These are phyloP conservation scores for Burhinus bistriatus DNA, from an alignment of 2,113 vertebrate genomes.

Conservation along the genomic window DNA sequence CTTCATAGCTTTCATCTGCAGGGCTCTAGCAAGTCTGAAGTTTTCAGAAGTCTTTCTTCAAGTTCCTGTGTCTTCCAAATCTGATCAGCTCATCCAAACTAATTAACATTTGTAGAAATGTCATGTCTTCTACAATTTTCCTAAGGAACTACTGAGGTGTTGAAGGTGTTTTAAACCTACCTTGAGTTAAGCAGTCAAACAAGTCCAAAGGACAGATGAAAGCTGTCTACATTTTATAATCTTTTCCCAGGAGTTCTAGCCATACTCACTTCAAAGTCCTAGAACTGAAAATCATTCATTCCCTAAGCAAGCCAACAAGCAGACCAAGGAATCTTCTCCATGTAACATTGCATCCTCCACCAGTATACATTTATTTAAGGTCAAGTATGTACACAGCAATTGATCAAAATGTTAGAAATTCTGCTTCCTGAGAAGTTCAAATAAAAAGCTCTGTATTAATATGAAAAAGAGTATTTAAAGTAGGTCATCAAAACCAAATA, in stretches of 20 bases:
- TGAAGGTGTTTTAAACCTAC: not conserved
- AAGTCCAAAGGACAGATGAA: not conserved
- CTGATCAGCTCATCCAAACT: not conserved
- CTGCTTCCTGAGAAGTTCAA: not conserved
- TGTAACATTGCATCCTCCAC: not conserved
- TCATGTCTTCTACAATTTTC: not conserved
- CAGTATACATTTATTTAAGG: not conserved
- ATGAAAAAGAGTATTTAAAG: not conserved
- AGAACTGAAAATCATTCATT: not conserved
- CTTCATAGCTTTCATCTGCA: not conserved
- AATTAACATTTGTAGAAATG: not conserved
- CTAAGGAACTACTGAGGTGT: accelerated
- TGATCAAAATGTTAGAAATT: not conserved
- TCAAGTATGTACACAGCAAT: not conserved
- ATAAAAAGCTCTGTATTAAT: not conserved
- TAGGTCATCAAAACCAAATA: not conserved
- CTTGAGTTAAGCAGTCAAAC: not conserved
- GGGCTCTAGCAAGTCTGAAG: not conserved
- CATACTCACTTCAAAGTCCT: not conserved
- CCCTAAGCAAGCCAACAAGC: not conserved
- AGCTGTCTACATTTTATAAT: not conserved
- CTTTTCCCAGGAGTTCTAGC: not conserved
- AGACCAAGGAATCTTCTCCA: not conserved
- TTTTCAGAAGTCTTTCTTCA: not conserved
- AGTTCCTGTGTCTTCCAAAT: not conserved